phyloP scores from a whole-genome alignment of 1,140 invertebrate genomes.

The Bilobella aurantiaca region DNA sequence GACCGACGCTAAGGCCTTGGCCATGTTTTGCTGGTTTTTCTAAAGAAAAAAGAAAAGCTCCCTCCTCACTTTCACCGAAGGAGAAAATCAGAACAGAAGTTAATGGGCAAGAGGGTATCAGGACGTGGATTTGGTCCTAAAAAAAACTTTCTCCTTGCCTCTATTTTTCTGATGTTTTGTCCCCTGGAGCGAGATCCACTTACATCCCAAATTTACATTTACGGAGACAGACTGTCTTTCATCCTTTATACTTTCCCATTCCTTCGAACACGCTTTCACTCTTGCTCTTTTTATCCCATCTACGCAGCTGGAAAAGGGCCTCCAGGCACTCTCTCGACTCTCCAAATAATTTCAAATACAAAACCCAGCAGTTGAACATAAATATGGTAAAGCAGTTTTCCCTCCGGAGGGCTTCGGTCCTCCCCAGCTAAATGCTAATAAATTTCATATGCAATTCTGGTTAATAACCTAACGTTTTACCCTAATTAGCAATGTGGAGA shows the following conservation, averaged over 20 bases:
- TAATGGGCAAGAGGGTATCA: background rate
- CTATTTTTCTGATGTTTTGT: background rate
- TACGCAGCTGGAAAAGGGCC: no score
- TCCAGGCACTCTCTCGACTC: background rate
- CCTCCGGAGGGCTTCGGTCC: no score
- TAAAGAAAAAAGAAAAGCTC: background rate
- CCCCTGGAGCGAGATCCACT: constrained; percentile 9
- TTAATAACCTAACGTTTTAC: no score
- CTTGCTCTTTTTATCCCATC: background rate
- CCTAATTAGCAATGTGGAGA: no score
- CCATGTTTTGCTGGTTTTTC: no score
- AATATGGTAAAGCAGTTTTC: background rate
- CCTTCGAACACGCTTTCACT: background rate
- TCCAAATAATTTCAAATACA: background rate
- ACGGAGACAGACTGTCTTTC: constrained; percentile 1
- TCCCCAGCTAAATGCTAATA: no score
- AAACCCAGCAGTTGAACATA: no score
- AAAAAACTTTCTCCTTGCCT: no score
- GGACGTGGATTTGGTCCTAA: background rate
- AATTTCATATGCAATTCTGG: no score
- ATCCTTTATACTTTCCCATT: background rate
- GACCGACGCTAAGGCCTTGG: no score
- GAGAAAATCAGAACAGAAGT: constrained; percentile 7
- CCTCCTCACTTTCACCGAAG: background rate
- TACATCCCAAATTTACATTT: constrained; percentile 8